Percentiles rank a stretch among this genome's conserved stretches.
Evolutionary conservation across 2,888 invertebrate genomes (phyloP).

Genomic region (Notodonta dromedarius): DNA sequence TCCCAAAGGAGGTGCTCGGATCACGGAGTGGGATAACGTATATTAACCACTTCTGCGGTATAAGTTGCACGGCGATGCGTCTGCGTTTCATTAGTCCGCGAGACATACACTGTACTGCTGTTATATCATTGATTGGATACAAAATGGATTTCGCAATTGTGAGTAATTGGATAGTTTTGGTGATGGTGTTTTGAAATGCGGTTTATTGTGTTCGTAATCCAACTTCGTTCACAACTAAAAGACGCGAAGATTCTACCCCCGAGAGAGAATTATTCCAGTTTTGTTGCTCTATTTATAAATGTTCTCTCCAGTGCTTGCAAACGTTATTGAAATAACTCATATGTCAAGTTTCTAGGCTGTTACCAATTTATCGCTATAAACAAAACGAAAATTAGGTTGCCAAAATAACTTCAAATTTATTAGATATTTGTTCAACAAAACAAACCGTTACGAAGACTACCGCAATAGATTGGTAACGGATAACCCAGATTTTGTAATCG

Average conservation of each 20-base stretch:
- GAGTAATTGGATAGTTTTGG: slow-evolving; percentile 34
- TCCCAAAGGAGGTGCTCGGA: slow-evolving; percentile 10
- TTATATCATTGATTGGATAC: neutral
- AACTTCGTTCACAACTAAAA: neutral
- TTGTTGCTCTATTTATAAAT: neutral
- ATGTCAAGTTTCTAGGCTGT: no score
- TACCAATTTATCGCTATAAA: no score
- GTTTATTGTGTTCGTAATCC: neutral
- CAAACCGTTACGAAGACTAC: no score
- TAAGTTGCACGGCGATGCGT: slow-evolving; percentile 55
- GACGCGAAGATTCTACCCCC: no score
- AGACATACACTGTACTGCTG: neutral
- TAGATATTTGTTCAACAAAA: no score
- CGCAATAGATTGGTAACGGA: no score
- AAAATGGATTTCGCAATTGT: slow-evolving; percentile 49
- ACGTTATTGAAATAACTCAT: no score
- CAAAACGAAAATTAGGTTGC: no score
- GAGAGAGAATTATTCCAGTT: neutral
- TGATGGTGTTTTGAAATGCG: slow-evolving; percentile 21
- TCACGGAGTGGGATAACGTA: slow-evolving; percentile 35
- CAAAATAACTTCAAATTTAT: no score
- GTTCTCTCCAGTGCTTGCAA: no score
- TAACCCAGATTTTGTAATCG: no score
- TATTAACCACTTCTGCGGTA: slow-evolving; percentile 69
- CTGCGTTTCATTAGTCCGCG: slow-evolving; percentile 53